Conservation (phyloP, 2,888 invertebrate species). For the Nephrocerus scutellatus region DNA sequence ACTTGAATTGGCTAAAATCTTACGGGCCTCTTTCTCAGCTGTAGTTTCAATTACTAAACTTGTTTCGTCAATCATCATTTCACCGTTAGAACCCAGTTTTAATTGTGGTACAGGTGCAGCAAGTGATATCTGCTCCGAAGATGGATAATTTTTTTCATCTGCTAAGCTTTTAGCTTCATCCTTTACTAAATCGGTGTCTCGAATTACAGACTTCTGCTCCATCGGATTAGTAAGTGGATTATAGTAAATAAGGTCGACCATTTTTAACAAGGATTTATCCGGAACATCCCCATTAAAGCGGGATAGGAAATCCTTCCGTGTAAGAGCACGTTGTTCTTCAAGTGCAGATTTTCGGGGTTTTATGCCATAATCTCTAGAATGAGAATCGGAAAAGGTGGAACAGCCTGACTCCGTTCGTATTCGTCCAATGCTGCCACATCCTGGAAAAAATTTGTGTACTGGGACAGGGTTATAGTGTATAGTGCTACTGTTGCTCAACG, state of each 20-base stretch:
- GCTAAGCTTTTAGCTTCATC: neutral
- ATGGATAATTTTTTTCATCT: conserved; percentile 17
- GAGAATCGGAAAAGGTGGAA: conserved; percentile 40
- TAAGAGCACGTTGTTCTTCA: conserved; percentile 47
- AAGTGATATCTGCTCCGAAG: conserved; percentile 16
- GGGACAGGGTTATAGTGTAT: conserved; percentile 27
- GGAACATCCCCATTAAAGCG: conserved; percentile 44
- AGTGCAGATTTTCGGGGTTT: conserved; percentile 50
- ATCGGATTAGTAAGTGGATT: conserved; percentile 77
- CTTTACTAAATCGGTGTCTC: conserved; percentile 35
- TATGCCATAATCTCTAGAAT: conserved; percentile 36
- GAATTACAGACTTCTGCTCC: conserved; percentile 44
- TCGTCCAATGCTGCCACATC: conserved; percentile 36
- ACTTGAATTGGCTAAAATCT: conserved; percentile 58
- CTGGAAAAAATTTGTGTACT: conserved; percentile 31
- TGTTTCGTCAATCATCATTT: conserved; percentile 77
- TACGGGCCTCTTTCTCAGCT: conserved; percentile 54
- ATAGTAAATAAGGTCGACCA: conserved; percentile 89
- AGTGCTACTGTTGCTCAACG: conserved; percentile 16
- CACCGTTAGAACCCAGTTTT: conserved; percentile 77
- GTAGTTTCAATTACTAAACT: conserved; percentile 69
- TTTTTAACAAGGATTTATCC: conserved; percentile 67
- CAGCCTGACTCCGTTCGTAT: conserved; percentile 46
- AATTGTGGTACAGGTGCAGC: conserved; percentile 71
- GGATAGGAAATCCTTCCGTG: conserved; percentile 39